Percentiles rank a stretch among this genome's conserved stretches.
phyloP scores from a whole-genome alignment of 2,797 vertebrate species.

The Aselliscus stoliczkanus region DNA sequence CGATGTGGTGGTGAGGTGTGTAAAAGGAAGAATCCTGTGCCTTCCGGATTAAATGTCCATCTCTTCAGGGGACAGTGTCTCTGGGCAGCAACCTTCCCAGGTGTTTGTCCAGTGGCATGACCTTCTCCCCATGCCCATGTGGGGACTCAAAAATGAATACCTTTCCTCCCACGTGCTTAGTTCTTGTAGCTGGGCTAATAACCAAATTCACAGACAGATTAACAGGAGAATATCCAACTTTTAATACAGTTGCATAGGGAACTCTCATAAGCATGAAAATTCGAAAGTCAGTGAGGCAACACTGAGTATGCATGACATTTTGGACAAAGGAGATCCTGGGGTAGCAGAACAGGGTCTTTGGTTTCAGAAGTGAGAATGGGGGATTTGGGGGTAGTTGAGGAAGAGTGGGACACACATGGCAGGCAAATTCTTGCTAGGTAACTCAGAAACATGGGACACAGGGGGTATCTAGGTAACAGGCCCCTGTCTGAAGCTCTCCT shows the following conservation, averaged over 20 bases:
- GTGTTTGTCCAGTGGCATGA: neutral
- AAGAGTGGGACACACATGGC: too few species aligned
- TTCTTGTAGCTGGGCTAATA: neutral
- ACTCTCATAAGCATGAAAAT: neutral
- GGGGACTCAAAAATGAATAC: neutral
- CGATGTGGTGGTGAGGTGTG: neutral
- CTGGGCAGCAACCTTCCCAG: neutral
- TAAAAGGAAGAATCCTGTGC: neutral
- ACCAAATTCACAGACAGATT: neutral
- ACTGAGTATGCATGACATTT: too few species aligned
- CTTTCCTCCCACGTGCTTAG: neutral
- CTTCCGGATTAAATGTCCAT: neutral
- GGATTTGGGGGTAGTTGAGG: too few species aligned
- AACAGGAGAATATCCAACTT: neutral
- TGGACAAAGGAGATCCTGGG: too few species aligned
- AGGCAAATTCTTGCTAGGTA: too few species aligned
- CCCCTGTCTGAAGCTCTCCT: too few species aligned
- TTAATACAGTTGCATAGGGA: neutral
- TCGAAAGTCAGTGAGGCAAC: neutral
- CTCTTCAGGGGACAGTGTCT: neutral
- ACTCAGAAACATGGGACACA: too few species aligned
- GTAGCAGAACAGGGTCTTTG: too few species aligned
- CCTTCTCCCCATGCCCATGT: too few species aligned
- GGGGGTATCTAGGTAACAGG: too few species aligned
- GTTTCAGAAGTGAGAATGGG: too few species aligned